A percentile compares a stretch with the other conserved stretches of the same genome.
phyloP scores from a whole-genome alignment of 2,888 invertebrate species.

The Eupithecia abbreviata region DNA sequence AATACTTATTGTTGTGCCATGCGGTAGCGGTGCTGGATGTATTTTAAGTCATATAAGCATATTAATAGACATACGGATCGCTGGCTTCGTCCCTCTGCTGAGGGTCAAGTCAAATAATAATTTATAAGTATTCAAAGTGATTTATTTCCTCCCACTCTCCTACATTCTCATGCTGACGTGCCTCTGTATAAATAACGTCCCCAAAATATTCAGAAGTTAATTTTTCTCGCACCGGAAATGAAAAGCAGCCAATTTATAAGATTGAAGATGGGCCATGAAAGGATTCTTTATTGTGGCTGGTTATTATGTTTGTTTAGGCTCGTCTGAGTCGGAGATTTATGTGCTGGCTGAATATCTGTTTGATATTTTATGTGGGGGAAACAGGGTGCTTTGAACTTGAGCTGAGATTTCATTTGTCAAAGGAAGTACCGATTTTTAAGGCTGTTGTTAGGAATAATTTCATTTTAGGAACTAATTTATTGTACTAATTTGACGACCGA shows the following conservation, averaged over 20 bases:
- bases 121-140: not conserved
- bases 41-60: no score
- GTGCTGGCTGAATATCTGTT: slow-evolving; percentile 8
- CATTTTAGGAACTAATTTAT: not conserved
- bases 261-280: slow-evolving; percentile 39
- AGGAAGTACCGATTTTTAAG: not conserved
- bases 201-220: slow-evolving; percentile 35
- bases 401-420: not conserved
- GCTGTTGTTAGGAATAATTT: not conserved
- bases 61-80: no score
- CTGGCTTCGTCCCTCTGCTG: no score
- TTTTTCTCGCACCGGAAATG: slow-evolving; percentile 43
- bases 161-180: not conserved
- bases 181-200: not conserved
- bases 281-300: slow-evolving; percentile 37
- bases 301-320: slow-evolving; percentile 37
- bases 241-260: slow-evolving; percentile 42
- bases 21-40: no score
- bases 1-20: no score
- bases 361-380: slow-evolving; percentile 11
- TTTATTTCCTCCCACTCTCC: not conserved
- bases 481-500: no score
- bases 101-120: not conserved
- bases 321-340: slow-evolving; percentile 5
- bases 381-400: not conserved